Evolutionary conservation across 2,113 vertebrate species (phyloP), one percentile per base, ranked within the genome.

Genomic region (Pelmatolapia mariae): DNA sequence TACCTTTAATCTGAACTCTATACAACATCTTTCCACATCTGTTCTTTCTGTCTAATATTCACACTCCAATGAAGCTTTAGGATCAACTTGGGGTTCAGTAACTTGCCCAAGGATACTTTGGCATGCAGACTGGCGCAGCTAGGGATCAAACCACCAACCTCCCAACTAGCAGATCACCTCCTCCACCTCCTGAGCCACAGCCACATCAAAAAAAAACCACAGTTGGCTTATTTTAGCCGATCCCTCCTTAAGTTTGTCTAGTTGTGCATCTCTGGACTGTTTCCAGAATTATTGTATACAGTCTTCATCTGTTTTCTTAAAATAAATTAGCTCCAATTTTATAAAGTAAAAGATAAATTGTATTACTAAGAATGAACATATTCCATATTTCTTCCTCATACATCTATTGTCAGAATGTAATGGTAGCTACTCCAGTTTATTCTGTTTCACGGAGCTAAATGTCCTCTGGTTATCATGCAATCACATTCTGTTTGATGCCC

Each of bases 161-260:
- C 38, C 10, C 33, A 38, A 22, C 61, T 66, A 38, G 19, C 61
- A 38, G 19, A 66, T 1, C 33, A 66, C 33, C 1, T 38, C 19
- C 19, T 22, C 61, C 61, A 8, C 33, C 61, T 38, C 33, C 61
- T 66, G 33, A 38, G 33, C 33, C 61, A 66, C 33, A 22, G 33
- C 19, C 33, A 38, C 61, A 66, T 38, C 7, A 38, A 68, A 38
- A 66, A 2, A 2, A 6, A 43, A 71, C 11, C 66, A 73, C 38
- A 73, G 3, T 0, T 26, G 0, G 8, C 22, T 73, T 10, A 73
- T 10, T 45, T 73, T 73, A 45, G 68, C 38, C 24, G 0, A 13
- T 73, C 38, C 68, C 22, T 73, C 40, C 68, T 73, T 45, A 73
- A 2, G 8, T 43, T 26, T 45, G 40, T 26, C n/a, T 43, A 2